A percentile compares a stretch with the other conserved stretches of the same genome.
Conservation (phyloP, 2,888 invertebrate species). For the Amorpha juglandis region DNA sequence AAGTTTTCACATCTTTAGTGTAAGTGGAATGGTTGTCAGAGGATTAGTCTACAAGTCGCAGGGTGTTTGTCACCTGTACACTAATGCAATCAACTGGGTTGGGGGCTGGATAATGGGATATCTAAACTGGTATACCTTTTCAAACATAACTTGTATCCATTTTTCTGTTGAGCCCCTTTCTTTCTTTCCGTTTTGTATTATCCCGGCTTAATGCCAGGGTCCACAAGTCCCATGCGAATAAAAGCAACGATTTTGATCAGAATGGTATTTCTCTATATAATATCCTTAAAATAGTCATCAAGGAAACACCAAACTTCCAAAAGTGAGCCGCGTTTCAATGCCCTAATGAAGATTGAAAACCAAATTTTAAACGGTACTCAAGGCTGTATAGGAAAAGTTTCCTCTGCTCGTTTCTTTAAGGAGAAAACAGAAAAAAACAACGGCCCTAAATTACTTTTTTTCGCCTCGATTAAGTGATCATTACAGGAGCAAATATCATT, state of each 20-base stretch:
- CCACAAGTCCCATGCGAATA: neutral
- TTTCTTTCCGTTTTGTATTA: too few species aligned
- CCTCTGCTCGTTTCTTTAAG: slow-evolving; percentile 28
- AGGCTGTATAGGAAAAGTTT: slow-evolving; percentile 15
- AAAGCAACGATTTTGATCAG: neutral
- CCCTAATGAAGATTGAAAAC: slow-evolving; percentile 21
- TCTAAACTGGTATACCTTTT: too few species aligned
- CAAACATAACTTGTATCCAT: too few species aligned
- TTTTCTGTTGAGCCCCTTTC: too few species aligned
- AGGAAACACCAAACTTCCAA: slow-evolving; percentile 6
- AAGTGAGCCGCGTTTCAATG: neutral
- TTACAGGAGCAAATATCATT: slow-evolving; percentile 71
- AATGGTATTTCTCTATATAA: neutral
- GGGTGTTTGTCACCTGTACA: too few species aligned
- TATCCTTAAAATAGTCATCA: neutral
- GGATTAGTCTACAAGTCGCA: too few species aligned
- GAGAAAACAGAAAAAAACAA: slow-evolving; percentile 44
- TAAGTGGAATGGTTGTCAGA: too few species aligned
- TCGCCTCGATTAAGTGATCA: slow-evolving; percentile 76
- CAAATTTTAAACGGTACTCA: slow-evolving; percentile 16
- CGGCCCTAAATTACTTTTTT: slow-evolving; percentile 63
- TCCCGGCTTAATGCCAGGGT: too few species aligned
- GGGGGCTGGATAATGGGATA: too few species aligned
- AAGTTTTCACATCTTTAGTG: too few species aligned
- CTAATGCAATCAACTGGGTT: too few species aligned